Conservation (phyloP, 2,113 vertebrate species). For the Pterophyllum scalare region DNA sequence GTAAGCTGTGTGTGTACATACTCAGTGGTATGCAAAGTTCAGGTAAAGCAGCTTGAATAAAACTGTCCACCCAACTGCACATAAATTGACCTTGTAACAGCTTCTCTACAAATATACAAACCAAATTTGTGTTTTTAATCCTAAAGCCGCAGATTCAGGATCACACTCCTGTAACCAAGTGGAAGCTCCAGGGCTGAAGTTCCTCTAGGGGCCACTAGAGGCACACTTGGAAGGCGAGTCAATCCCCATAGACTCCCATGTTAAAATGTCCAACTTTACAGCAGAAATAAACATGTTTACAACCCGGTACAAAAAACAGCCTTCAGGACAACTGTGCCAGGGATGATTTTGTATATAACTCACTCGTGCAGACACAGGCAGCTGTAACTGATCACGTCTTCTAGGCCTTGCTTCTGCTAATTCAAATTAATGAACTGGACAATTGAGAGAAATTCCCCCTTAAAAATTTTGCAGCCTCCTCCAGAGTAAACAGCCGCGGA, state of each 20-base stretch:
- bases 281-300: not conserved
- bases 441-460: not conserved
- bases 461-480: too few relatives aligned
- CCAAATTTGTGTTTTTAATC: not conserved
- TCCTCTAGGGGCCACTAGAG: not conserved
- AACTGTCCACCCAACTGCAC: not conserved
- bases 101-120: not conserved
- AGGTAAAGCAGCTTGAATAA: not conserved
- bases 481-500: too few relatives aligned
- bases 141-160: not conserved
- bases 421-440: not conserved
- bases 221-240: not conserved
- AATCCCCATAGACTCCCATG: not conserved
- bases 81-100: not conserved
- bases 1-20: not conserved
- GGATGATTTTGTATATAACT: rapidly evolving
- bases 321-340: not conserved
- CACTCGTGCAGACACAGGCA: not conserved
- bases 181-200: not conserved
- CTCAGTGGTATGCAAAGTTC: not conserved
- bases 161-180: not conserved
- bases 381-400: not conserved
- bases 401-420: not conserved
- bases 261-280: not conserved
- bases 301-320: not conserved